A percentile compares a stretch with the other conserved stretches of the same genome.
Conservation (phyloP, 2,888 invertebrate species). For the Hirtodrosophila trivittata region DNA sequence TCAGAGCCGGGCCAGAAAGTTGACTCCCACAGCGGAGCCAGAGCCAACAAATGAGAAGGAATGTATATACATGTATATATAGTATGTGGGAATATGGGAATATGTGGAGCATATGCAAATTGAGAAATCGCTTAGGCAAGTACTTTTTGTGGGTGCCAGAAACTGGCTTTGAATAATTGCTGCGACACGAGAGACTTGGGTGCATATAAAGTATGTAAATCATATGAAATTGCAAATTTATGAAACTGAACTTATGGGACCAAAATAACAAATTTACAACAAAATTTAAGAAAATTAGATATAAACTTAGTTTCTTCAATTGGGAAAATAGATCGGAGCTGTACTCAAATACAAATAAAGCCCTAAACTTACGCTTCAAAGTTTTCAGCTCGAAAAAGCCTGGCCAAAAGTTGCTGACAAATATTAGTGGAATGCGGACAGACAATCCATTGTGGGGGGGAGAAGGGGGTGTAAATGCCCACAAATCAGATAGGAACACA, state of each 20-base stretch:
- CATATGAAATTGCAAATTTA: constrained; percentile 29
- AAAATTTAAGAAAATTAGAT: constrained; percentile 1
- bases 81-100: background rate
- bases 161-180: constrained; percentile 65
- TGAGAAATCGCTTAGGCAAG: constrained; percentile 70
- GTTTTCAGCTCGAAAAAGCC: background rate
- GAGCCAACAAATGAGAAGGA: constrained; percentile 35
- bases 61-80: constrained; percentile 3
- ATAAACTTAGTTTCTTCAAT: constrained; percentile 1
- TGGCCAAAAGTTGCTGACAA: background rate
- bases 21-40: constrained; percentile 39
- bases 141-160: constrained; percentile 54
- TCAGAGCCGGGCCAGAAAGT: constrained; percentile 42
- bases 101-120: constrained; percentile 69
- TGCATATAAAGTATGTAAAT: constrained; percentile 25
- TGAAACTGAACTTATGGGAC: constrained; percentile 9
- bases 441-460: too few species aligned
- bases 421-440: too few species aligned
- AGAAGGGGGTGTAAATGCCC: constrained; percentile 20
- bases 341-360: too few species aligned
- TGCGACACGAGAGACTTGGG: constrained; percentile 22
- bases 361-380: too few species aligned
- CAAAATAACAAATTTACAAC: background rate
- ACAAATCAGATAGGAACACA: constrained; percentile 14
- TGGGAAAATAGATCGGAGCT: too few species aligned